phyloP scores from a whole-genome alignment of 2,797 vertebrate species.

The Enteromius trimaculatus region DNA sequence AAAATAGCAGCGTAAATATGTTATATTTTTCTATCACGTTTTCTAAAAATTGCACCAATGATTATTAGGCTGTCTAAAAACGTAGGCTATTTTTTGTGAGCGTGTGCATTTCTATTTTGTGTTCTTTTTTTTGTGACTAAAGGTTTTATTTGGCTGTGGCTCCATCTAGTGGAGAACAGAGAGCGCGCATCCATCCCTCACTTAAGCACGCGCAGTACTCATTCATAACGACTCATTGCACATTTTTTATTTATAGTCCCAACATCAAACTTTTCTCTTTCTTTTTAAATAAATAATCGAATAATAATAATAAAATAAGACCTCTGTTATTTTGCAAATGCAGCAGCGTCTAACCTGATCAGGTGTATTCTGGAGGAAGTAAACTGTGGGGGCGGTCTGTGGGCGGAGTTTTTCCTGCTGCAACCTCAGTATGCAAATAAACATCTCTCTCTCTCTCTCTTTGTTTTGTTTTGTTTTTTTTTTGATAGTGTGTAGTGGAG shows the following conservation, averaged over 20 bases:
- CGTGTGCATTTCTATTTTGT: not conserved
- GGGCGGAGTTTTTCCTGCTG: conserved; percentile 20
- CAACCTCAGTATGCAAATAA: conserved; percentile 28
- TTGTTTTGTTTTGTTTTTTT: not conserved
- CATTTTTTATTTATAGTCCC: not conserved
- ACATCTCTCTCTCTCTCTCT: not conserved
- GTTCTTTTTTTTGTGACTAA: not conserved
- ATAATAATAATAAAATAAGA: not conserved
- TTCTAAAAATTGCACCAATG: not conserved
- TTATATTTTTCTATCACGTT: not conserved
- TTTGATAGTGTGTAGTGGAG: not conserved
- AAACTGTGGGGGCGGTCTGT: not conserved
- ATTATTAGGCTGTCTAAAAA: not conserved
- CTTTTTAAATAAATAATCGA: not conserved
- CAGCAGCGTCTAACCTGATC: not conserved
- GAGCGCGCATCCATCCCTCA: not conserved
- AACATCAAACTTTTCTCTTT: not conserved
- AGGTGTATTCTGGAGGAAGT: conserved; percentile 20
- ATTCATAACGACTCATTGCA: not conserved
- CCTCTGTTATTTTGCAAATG: not conserved
- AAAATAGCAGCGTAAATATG: no score
- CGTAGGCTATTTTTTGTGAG: not conserved
- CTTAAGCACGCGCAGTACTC: not conserved
- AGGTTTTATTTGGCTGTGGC: conserved; percentile 10
- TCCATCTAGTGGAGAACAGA: conserved; percentile 22